A percentile compares a stretch with the other conserved stretches of the same genome.
Conservation (phyloP, 2,888 invertebrate species). For the Scaptodrosophila latifasciaeformis region DNA sequence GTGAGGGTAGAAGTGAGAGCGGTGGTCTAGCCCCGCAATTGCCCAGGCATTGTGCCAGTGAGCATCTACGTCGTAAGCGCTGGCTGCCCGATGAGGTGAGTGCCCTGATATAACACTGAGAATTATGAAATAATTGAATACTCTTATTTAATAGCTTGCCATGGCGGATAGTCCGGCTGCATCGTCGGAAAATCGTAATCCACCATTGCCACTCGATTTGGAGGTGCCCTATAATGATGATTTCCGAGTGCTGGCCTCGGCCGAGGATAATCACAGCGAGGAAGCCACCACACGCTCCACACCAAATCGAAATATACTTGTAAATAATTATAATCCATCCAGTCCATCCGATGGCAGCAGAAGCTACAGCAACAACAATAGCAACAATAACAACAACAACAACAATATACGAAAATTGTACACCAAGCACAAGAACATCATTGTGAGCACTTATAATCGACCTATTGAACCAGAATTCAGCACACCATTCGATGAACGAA, state of each 20-base stretch:
- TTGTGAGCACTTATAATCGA: conserved; percentile 71
- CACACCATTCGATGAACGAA: conserved; percentile 56
- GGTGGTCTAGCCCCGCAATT: conserved; percentile 33
- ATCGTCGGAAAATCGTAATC: conserved; percentile 76
- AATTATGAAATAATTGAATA: neutral
- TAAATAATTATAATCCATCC: conserved; percentile 74
- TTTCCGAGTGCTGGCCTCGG: conserved; percentile 76
- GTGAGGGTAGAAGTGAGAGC: conserved; percentile 28
- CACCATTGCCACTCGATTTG: conserved; percentile 80
- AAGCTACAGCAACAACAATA: conserved; percentile 49
- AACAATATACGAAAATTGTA: conserved; percentile 69
- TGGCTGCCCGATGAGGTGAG: conserved; percentile 82
- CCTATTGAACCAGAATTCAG: conserved; percentile 61
- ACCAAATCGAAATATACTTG: conserved; percentile 74
- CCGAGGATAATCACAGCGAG: conserved; percentile 50
- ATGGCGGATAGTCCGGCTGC: conserved; percentile 44
- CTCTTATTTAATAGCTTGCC: conserved; percentile 33
- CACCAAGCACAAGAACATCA: conserved; percentile 74
- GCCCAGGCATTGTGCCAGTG: conserved; percentile 73
- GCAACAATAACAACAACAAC: conserved; percentile 43
- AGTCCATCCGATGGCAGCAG: conserved; percentile 55
- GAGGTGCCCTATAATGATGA: conserved; percentile 81
- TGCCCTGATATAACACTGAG: neutral
- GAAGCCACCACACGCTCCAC: conserved; percentile 51
- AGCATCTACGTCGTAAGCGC: conserved; percentile 76